Evolutionary conservation across 2,113 vertebrate species (phyloP).

Genomic region (Herpailurus yagouaroundi): DNA sequence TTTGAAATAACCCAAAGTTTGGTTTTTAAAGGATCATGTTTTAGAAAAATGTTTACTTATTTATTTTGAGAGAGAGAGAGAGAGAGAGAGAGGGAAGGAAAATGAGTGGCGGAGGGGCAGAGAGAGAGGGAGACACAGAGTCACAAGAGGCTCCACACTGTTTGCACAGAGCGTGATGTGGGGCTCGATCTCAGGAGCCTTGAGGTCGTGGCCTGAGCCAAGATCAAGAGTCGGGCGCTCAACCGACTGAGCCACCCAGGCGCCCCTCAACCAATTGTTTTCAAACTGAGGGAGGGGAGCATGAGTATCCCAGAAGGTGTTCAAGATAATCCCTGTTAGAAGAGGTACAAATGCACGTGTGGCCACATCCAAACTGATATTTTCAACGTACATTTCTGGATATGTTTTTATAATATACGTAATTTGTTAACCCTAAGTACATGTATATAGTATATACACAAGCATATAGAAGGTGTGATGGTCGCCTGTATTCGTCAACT

Average conservation of each 20-base stretch:
- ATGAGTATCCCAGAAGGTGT: neutral
- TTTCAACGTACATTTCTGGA: neutral
- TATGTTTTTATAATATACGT: neutral
- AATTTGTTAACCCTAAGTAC: neutral
- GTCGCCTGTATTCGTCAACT: neutral
- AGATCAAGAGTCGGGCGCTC: no score
- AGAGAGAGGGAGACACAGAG: no score
- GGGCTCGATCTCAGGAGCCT: no score
- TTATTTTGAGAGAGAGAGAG: no score
- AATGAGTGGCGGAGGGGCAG: no score
- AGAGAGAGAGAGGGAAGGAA: no score
- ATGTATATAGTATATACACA: neutral
- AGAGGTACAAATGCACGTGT: neutral
- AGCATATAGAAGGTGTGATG: neutral
- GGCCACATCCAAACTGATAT: neutral
- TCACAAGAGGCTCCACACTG: no score
- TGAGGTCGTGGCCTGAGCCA: no score
- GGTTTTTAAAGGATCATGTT: neutral
- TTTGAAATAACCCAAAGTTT: neutral
- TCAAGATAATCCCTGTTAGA: neutral
- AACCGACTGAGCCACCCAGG: no score
- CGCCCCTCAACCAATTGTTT: neutral
- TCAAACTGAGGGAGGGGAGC: neutral
- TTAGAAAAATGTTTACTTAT: no score
- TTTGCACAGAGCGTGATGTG: no score